Conservation (phyloP, 2,888 invertebrate species). For the Tipula lateralis region DNA sequence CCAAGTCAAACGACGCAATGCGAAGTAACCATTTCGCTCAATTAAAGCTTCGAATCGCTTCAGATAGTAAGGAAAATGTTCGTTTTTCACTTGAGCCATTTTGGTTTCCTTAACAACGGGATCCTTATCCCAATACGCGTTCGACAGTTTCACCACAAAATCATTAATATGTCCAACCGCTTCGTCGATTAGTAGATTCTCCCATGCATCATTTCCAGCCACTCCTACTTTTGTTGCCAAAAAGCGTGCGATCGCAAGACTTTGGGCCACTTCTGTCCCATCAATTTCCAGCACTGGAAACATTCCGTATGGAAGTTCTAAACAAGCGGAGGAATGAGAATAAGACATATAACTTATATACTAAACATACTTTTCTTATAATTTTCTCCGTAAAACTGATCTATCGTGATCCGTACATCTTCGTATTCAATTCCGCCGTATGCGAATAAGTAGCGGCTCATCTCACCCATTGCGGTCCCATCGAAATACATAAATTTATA, state of each 20-base stretch:
- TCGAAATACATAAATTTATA: conserved; percentile 51
- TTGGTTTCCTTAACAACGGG: background rate
- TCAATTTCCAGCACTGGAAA: background rate
- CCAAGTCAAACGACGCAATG: background rate
- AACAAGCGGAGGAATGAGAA: background rate
- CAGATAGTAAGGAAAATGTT: background rate
- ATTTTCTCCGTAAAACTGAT: conserved; percentile 35
- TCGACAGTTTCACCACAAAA: background rate
- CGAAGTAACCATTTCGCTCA: background rate
- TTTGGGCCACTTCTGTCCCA: background rate
- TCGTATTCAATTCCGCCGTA: conserved; percentile 59
- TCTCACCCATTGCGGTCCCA: conserved; percentile 58
- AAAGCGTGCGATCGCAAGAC: background rate
- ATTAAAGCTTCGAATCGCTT: background rate
- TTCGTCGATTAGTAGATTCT: background rate
- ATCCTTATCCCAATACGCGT: background rate
- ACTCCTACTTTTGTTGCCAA: background rate
- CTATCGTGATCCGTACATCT: conserved; percentile 55
- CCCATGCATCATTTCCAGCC: background rate
- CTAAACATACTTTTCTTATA: background rate
- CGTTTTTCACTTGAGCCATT: background rate
- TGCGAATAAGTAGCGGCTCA: conserved; percentile 57
- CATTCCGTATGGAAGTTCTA: background rate
- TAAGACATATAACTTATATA: background rate
- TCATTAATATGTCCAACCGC: background rate